Conservation (phyloP, 2,888 invertebrate genomes). For the Muscina levida region DNA sequence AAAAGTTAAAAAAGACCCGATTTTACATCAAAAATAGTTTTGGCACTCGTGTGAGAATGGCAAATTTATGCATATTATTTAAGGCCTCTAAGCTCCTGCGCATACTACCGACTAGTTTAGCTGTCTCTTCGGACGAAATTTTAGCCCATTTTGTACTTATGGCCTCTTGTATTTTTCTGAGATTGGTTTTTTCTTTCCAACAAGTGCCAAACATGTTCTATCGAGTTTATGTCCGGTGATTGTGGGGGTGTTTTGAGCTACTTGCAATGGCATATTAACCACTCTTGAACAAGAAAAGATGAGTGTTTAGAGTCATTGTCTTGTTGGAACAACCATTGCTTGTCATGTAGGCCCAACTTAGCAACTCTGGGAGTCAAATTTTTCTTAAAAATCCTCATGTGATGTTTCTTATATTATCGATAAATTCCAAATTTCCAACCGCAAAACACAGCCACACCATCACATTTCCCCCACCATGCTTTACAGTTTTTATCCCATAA, state of each 20-base stretch:
- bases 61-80: too few relatives aligned
- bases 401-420: too few relatives aligned
- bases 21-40: neutral
- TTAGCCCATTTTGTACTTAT: neutral
- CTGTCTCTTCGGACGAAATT: neutral
- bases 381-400: neutral
- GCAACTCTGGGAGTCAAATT: neutral
- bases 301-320: neutral
- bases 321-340: neutral
- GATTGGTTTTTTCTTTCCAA: neutral
- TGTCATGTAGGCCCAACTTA: neutral
- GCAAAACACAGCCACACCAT: too few relatives aligned
- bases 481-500: too few relatives aligned
- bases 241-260: constrained; percentile 11
- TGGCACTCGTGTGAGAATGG: neutral
- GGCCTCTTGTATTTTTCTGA: neutral
- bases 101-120: neutral
- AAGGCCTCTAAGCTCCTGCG: neutral
- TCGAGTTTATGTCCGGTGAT: constrained; percentile 8
- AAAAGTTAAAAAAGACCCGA: neutral
- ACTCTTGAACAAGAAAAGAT: neutral
- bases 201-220: neutral
- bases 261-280: neutral
- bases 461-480: too few relatives aligned
- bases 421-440: too few relatives aligned